A percentile compares a stretch with the other conserved stretches of the same genome.
Evolutionary conservation across 2,113 vertebrate genomes (phyloP).

Genomic region (Rhea pennata): DNA sequence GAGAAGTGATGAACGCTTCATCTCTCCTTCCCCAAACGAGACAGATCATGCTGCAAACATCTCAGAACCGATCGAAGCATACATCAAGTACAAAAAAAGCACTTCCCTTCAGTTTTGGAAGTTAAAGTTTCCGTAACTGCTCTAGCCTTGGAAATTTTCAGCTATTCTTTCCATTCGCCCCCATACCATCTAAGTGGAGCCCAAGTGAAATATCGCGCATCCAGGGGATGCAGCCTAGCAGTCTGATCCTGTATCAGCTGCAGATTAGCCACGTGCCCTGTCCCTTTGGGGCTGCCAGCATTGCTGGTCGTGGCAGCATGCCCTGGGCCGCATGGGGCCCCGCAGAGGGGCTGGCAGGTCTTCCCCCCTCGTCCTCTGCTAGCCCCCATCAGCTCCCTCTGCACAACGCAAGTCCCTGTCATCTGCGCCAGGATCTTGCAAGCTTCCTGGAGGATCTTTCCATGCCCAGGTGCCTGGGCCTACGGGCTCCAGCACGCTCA

Average conservation of each 20-base stretch:
- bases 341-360: no score
- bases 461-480: background rate
- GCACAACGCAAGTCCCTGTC: no score
- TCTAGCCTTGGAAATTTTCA: background rate
- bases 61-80: fast-evolving
- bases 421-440: background rate
- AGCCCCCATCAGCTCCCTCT: background rate
- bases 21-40: background rate
- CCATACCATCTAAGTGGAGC: background rate
- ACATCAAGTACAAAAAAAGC: fast-evolving
- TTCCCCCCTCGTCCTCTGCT: no score
- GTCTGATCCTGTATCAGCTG: background rate
- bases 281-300: fast-evolving
- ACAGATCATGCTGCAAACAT: background rate
- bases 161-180: background rate
- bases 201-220: fast-evolving
- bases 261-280: fast-evolving
- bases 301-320: no score
- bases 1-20: fast-evolving
- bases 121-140: background rate
- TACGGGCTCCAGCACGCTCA: no score
- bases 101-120: background rate
- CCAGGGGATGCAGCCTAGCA: background rate
- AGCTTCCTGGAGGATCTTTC: background rate
- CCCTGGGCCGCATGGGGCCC: no score